Evolutionary conservation across 2,888 invertebrate genomes (phyloP).

Genomic region (Hemaris fuciformis): DNA sequence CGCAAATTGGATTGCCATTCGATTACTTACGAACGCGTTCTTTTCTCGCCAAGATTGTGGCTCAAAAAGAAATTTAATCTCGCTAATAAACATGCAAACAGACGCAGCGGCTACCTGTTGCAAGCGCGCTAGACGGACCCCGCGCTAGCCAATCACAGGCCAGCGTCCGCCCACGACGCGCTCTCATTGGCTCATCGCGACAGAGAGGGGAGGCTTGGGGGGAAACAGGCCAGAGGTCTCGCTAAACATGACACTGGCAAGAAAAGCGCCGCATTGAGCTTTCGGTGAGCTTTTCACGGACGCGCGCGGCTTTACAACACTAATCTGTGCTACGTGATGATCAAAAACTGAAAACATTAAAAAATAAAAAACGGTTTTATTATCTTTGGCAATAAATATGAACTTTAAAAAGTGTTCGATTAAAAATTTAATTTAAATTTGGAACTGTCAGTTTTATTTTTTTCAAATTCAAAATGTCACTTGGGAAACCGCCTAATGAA

Average conservation of each 20-base stretch:
- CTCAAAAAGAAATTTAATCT: slow-evolving; percentile 77
- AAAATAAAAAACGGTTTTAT: not conserved
- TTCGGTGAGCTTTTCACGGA: slow-evolving; percentile 74
- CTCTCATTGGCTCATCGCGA: slow-evolving; percentile 57
- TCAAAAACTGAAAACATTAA: not conserved
- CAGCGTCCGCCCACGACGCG: slow-evolving; percentile 74
- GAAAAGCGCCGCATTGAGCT: slow-evolving; percentile 80
- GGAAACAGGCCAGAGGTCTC: slow-evolving; percentile 51
- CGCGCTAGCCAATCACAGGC: slow-evolving; percentile 61
- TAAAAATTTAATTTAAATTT: not conserved
- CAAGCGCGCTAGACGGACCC: slow-evolving; percentile 72
- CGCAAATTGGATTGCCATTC: slow-evolving; percentile 53
- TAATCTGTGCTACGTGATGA: slow-evolving; percentile 21
- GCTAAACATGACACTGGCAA: slow-evolving; percentile 72
- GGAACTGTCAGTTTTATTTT: slow-evolving; percentile 3
- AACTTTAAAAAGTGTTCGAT: slow-evolving; percentile 11
- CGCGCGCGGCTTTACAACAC: slow-evolving; percentile 52
- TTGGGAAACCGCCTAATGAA: slow-evolving; percentile 79
- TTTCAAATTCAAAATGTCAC: slow-evolving; percentile 49
- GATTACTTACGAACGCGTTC: slow-evolving; percentile 54
- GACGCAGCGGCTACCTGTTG: slow-evolving; percentile 80
- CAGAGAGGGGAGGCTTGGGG: slow-evolving; percentile 56
- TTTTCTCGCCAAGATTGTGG: slow-evolving; percentile 63
- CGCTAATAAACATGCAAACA: slow-evolving; percentile 80
- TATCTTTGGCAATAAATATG: slow-evolving; percentile 7